Base-by-base conservation (phyloP, 1,140 invertebrate species). In the Ceratoteleas bidentatus region DNA sequence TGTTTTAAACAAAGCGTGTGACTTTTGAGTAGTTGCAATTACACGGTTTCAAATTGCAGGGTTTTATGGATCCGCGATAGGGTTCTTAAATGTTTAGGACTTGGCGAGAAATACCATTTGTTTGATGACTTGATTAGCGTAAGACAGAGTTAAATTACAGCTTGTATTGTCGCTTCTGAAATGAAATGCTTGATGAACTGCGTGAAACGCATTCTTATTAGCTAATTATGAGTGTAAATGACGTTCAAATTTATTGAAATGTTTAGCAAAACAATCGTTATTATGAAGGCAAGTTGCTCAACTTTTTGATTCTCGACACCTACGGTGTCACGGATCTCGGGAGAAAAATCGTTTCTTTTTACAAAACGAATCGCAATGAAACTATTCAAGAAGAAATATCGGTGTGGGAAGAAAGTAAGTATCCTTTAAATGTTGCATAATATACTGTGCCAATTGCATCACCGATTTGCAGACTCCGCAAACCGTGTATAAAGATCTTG, bases 391-490 rank as follows among this genome's bases (percentile, higher is more conserved):
- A 93, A 85, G 93, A 94, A 87, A 88, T 93, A 14, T 86, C 91
- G 0, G 89, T 93, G 58, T 90, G 93, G 83, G 93, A 94, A 84
- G 92, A 93, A 90, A 92, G 92, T 93, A 86, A 91, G 88, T 61
- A 72, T 76, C 49, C 66, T 73, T 62, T 88, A 10, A 87, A 88
- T 87, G 87, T 82, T 88, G 79, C 58, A 85, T 82, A 60, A 83
- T 73, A 56, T 15, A 45, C 33, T 43, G 36, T 65, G 64, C 47
- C 54, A 45, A 68, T 76, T 68, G 68, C 79, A 68, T 68, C 73
- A 68, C 49, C 40, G 53, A 76, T 73, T 56, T 34, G 47, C 38
- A 65, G 65, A 50, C 61, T 61, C 58, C 13, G 34, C 43, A 49
- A 81, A 81, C 73, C 83, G 64, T 34, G 73, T 65, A 81, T 61